Evolutionary conservation across 2,797 vertebrate species (phyloP).

Genomic region (Scolopax bukidnonensis): DNA sequence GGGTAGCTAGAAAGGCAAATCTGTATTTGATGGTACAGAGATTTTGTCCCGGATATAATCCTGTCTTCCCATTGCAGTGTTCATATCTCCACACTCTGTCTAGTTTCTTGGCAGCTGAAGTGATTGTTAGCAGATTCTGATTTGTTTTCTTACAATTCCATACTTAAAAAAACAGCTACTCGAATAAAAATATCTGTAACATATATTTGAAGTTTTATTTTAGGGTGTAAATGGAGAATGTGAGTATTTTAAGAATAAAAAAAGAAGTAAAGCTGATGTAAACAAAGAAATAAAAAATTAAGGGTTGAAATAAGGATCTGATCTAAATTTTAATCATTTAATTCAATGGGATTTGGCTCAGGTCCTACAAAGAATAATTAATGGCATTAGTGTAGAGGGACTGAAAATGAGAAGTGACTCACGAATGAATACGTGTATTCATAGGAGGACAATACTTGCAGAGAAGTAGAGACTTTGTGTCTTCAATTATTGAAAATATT

Average conservation of each 20-base stretch:
- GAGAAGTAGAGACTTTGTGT: constrained; percentile 52
- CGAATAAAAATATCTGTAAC: neutral
- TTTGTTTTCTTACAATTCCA: neutral
- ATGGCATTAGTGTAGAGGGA: constrained; percentile 56
- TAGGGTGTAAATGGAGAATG: neutral
- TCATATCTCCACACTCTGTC: neutral
- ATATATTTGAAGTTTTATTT: neutral
- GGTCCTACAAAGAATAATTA: constrained; percentile 53
- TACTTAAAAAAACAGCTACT: neutral
- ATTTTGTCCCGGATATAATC: neutral
- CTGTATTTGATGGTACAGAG: neutral
- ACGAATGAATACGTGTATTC: constrained; percentile 51
- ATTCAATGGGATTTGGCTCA: constrained; percentile 33
- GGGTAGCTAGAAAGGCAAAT: neutral
- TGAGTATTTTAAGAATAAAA: neutral
- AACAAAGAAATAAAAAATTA: constrained; percentile 1
- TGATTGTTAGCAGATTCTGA: neutral
- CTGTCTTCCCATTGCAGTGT: neutral
- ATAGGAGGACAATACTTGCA: constrained; percentile 49
- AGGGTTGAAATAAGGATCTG: constrained; percentile 11
- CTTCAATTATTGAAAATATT: constrained; percentile 52
- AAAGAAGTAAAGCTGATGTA: neutral
- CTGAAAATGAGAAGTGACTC: constrained; percentile 63
- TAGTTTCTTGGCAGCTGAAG: neutral
- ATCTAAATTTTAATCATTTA: constrained; percentile 31